These are phyloP conservation scores for Colletes gigas DNA, from an alignment of 1,140 invertebrate species.

Conservation along the genomic window DNA sequence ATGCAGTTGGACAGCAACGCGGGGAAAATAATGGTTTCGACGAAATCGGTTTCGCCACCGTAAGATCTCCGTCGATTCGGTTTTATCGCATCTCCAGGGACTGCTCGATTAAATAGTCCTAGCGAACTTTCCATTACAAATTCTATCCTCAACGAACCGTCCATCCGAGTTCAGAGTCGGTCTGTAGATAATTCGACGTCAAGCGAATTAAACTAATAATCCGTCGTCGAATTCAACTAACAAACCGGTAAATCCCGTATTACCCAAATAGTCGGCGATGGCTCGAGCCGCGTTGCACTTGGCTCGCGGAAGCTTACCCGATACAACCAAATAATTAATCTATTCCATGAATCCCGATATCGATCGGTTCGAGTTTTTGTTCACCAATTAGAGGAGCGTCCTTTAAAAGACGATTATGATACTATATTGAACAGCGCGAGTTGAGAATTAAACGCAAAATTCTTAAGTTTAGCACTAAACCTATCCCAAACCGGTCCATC, in stretches of 20 bases:
- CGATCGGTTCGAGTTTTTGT: background rate
- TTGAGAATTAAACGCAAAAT: too few relatives aligned
- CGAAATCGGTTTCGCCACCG: constrained; percentile 21
- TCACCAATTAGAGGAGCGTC: background rate
- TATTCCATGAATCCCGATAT: background rate
- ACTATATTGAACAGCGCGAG: too few relatives aligned
- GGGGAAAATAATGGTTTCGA: constrained; percentile 34
- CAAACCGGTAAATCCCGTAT: constrained; percentile 34
- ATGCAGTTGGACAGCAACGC: constrained; percentile 18
- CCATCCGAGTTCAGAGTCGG: background rate
- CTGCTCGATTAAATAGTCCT: too few relatives aligned
- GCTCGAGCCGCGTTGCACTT: background rate
- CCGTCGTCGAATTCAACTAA: constrained; percentile 25
- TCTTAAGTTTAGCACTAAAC: too few relatives aligned
- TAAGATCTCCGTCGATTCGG: too few relatives aligned
- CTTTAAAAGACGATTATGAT: too few relatives aligned
- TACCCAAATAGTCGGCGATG: background rate
- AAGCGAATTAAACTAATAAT: constrained; percentile 40
- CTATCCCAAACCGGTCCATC: too few relatives aligned
- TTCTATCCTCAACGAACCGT: background rate
- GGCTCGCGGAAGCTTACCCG: constrained; percentile 4
- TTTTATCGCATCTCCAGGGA: too few relatives aligned
- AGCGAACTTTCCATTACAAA: too few relatives aligned
- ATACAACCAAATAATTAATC: constrained; percentile 33
- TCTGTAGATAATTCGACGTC: background rate